Evolutionary conservation across 2,113 vertebrate species (phyloP).

Genomic region (Brienomyrus longianalis): DNA sequence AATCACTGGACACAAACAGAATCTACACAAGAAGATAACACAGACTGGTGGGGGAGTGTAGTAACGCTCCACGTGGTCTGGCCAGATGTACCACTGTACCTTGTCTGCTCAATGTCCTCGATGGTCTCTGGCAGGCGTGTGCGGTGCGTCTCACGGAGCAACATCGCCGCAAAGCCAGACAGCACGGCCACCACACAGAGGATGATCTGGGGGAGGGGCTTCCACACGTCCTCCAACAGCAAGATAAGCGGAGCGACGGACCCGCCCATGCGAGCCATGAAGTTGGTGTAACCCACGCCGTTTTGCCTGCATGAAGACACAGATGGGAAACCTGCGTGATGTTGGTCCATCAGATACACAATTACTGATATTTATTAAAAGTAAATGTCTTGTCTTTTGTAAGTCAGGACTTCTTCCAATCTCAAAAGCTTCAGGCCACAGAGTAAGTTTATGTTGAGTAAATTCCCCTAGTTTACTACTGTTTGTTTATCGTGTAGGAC

Average conservation of each 20-base stretch:
- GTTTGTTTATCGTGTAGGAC: neutral
- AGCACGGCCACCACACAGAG: constrained; percentile 57
- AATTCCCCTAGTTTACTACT: neutral
- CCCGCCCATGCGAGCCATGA: constrained; percentile 66
- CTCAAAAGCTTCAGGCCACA: neutral
- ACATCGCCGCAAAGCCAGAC: constrained; percentile 52
- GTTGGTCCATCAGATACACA: neutral
- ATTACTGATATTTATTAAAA: neutral
- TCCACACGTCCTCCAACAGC: constrained; percentile 69
- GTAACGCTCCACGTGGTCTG: neutral
- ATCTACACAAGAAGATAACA: neutral
- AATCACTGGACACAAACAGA: neutral
- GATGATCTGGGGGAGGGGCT: constrained; percentile 53
- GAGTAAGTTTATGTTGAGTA: neutral
- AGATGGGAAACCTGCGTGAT: neutral
- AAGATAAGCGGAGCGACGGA: constrained; percentile 67
- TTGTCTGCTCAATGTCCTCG: constrained; percentile 65
- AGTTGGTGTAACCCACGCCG: constrained; percentile 65
- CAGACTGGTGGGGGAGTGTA: neutral
- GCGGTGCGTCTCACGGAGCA: constrained; percentile 69
- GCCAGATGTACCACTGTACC: constrained; percentile 40
- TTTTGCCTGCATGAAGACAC: constrained; percentile 63
- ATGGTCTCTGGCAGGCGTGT: constrained; percentile 66
- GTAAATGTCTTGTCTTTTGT: neutral
- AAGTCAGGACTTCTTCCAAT: neutral